Conservation (phyloP, 2,113 vertebrate species). For the Scatophagus argus region DNA sequence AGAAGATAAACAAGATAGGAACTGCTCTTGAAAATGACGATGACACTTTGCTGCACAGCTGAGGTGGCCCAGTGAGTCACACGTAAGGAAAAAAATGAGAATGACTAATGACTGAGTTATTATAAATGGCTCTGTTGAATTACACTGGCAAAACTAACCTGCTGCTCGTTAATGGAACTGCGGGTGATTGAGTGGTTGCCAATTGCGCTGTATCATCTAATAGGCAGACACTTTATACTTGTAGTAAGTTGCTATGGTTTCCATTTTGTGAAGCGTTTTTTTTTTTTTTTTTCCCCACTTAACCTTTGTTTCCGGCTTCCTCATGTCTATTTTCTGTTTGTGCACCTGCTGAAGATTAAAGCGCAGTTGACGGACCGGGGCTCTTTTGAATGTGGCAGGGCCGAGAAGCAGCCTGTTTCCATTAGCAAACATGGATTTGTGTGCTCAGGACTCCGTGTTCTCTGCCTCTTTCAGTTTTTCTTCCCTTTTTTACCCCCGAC, state of each 20-base stretch:
- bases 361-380: conserved; percentile 47
- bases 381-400: conserved; percentile 62
- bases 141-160: conserved; percentile 48
- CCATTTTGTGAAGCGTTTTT: conserved; percentile 55
- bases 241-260: conserved; percentile 69
- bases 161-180: conserved; percentile 43
- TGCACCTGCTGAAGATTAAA: conserved; percentile 82
- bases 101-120: conserved; percentile 43
- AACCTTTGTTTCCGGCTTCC: conserved; percentile 62
- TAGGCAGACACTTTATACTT: conserved; percentile 57
- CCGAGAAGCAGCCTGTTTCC: conserved; percentile 47
- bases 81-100: conserved; percentile 15
- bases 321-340: conserved; percentile 58
- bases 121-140: conserved; percentile 45
- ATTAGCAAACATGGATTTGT: conserved; percentile 63
- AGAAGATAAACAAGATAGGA: not conserved
- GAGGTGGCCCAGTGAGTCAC: not conserved
- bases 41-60: not conserved
- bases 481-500: not conserved
- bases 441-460: conserved; percentile 55
- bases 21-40: conserved; percentile 6
- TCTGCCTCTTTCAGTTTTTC: conserved; percentile 37
- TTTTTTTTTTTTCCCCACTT: too few species aligned
- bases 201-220: conserved; percentile 53
- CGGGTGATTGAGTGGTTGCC: conserved; percentile 32